phyloP scores from a whole-genome alignment of 2,113 vertebrate genomes.

The Anolis carolinensis region DNA sequence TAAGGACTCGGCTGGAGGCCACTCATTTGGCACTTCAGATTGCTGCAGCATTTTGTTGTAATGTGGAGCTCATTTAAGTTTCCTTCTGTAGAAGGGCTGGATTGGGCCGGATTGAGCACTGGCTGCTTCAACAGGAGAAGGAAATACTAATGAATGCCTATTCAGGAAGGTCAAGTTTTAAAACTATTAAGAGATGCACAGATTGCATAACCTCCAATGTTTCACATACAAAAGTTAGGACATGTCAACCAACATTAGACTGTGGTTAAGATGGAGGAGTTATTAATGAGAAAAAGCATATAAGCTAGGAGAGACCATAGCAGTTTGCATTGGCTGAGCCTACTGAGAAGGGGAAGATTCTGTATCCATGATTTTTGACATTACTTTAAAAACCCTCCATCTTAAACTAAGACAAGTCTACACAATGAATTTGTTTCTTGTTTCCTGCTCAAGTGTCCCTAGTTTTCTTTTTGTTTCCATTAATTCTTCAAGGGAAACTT shows the following conservation, averaged over 20 bases:
- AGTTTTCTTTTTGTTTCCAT: background rate
- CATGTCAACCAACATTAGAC: too few species aligned
- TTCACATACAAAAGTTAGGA: background rate
- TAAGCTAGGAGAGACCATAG: too few species aligned
- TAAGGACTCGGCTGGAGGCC: slow-evolving; percentile 81
- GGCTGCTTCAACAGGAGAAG: slow-evolving; percentile 63
- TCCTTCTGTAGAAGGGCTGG: slow-evolving; percentile 59
- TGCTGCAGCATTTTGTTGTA: slow-evolving; percentile 78
- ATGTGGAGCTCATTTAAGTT: slow-evolving; percentile 83
- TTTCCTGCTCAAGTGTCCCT: background rate
- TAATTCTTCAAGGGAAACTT: background rate
- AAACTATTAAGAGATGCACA: background rate
- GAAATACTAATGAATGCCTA: slow-evolving; percentile 60
- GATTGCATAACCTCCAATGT: background rate
- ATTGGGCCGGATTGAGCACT: slow-evolving; percentile 55
- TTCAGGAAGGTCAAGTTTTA: background rate
- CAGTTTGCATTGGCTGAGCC: too few species aligned
- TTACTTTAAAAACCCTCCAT: too few species aligned
- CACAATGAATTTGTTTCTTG: background rate
- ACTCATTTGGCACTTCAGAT: slow-evolving; percentile 66
- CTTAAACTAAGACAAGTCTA: background rate
- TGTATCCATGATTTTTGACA: too few species aligned
- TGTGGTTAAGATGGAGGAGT: too few species aligned
- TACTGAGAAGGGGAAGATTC: too few species aligned
- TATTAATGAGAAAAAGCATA: too few species aligned